A percentile compares a stretch with the other conserved stretches of the same genome.
These are phyloP conservation scores for Pristis pectinata DNA, from an alignment of 2,797 vertebrate genomes.

Conservation along the genomic window DNA sequence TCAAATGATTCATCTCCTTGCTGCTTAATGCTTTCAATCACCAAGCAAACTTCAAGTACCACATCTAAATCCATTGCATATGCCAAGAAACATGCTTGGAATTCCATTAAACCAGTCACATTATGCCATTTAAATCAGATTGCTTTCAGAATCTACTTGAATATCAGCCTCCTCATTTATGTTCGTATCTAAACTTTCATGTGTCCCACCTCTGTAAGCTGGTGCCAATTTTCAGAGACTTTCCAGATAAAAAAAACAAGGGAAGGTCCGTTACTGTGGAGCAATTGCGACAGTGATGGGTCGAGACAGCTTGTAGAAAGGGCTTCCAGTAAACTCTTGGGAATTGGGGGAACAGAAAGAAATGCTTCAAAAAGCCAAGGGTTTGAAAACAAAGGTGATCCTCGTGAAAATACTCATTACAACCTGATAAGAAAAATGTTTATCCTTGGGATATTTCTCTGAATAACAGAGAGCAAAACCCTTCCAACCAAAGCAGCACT, in stretches of 20 bases:
- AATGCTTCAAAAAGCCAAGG: neutral
- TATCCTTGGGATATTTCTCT: neutral
- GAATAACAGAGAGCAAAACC: neutral
- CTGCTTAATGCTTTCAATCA: slow-evolving; percentile 21
- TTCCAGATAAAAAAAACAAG: neutral
- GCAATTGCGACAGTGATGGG: neutral
- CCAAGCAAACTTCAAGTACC: neutral
- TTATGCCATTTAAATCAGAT: neutral
- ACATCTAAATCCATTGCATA: neutral
- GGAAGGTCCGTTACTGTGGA: neutral
- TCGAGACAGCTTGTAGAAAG: neutral
- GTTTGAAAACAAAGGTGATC: neutral
- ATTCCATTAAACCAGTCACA: neutral
- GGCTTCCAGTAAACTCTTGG: neutral
- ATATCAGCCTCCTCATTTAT: neutral
- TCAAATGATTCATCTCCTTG: neutral
- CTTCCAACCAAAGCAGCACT: neutral
- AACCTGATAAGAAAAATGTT: neutral
- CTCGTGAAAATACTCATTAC: neutral
- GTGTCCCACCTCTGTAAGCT: neutral
- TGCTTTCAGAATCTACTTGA: neutral
- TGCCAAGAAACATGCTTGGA: neutral
- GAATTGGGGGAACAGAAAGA: neutral
- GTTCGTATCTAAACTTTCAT: neutral
- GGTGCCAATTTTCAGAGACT: neutral